Base-by-base conservation (phyloP, 2,797 vertebrate genomes). In the Melanotaenia trifasciata region DNA sequence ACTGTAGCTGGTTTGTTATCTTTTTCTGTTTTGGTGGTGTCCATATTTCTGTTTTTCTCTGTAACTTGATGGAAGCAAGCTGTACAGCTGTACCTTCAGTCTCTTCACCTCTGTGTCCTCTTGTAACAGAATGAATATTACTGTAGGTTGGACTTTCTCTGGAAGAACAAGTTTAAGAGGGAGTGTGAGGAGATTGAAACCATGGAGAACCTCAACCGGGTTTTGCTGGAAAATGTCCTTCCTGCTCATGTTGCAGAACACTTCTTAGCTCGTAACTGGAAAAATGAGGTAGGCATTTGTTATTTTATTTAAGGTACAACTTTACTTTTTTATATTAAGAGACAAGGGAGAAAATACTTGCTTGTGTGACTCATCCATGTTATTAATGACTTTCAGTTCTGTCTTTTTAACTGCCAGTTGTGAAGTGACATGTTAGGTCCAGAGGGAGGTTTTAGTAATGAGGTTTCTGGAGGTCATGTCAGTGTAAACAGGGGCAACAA, bases 131-230 rank as follows among this genome's bases (percentile, higher is more conserved):
- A 96, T 95, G 95, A 96, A 95, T 95, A 95, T 95, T 96, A 95
- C 95, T 95, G 95, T 95, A 98, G 98, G 97, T 98, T 99, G 95
- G 98, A 99, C 95, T 99, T 99, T 95, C 94, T 99, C 68, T 99
- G 98, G 97, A 98, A 97, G 95, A 98, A 98, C 96, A 99, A 99
- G 93, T 99, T 99, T 95, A 98, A 98, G 94, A 98, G 96, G 94
- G 98, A 99, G 90, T 97, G 97, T 20, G 98, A 99, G 92, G 98
- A 99, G 95, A 99, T 99, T 71, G 98, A 99, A 88, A 99, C 98
- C 47, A 99, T 99, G 98, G 98, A 99, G 93, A 99, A 97, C 92
- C 94, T 99, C 60, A 99, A 99, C 88, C 95, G 97, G 0, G 97
- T 99, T 74, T 94, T 99, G 78, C 91, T 99, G 93, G 98, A 99